Percentiles rank a stretch among this genome's conserved stretches.
Conservation (phyloP, 2,113 vertebrate genomes). For the Talpa occidentalis region DNA sequence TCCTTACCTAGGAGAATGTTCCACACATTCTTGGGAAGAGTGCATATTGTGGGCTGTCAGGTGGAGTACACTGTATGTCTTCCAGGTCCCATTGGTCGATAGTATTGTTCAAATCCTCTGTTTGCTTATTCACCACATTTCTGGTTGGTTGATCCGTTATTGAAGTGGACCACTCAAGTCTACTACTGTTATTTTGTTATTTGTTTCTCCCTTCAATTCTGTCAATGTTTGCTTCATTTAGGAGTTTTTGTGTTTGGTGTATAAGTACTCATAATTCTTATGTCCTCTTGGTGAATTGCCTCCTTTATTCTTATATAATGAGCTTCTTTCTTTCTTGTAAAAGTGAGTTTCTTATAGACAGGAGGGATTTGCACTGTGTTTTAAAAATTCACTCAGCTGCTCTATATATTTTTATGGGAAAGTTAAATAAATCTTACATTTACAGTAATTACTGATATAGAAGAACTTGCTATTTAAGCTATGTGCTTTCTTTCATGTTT, state of each 20-base stretch:
- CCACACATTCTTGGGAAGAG: neutral
- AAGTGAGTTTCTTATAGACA: neutral
- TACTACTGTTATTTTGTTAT: neutral
- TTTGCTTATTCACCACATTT: neutral
- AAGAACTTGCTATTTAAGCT: neutral
- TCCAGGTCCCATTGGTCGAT: neutral
- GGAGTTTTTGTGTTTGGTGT: neutral
- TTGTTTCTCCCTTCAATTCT: neutral
- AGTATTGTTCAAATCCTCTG: neutral
- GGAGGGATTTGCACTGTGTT: neutral
- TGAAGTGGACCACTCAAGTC: neutral
- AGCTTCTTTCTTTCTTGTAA: neutral
- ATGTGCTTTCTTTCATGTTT: neutral
- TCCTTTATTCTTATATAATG: neutral
- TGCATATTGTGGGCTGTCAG: neutral
- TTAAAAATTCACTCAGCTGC: neutral
- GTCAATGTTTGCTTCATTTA: neutral
- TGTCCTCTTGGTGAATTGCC: neutral
- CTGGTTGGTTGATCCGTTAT: neutral
- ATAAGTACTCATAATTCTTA: neutral
- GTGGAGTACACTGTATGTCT: neutral
- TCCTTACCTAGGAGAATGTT: neutral
- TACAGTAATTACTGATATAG: neutral
- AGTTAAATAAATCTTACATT: neutral
- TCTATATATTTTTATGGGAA: neutral